Base-by-base conservation (phyloP, 2,888 invertebrate species). In the Drosophila paucipuncta region DNA sequence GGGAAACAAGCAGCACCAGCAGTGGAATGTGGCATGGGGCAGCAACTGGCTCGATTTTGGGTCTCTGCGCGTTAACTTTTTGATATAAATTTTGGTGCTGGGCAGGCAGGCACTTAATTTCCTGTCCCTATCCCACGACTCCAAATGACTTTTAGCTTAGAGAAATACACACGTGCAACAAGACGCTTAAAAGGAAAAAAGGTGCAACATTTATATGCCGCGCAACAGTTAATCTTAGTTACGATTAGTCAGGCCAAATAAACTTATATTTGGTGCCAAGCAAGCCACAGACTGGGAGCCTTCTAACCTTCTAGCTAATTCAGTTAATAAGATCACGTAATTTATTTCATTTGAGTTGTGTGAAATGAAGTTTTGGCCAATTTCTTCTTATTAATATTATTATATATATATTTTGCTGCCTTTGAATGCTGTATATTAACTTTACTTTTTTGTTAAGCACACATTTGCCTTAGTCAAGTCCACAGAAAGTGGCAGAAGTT, bases 141-240 rank as follows among this genome's bases (percentile, higher is more conserved):
- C 25, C 28, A 54, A 9, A 67, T 63, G 73, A 53, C 78, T 70
- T 57, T 70, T 43, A 35, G 58, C 74, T 63, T 31, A 61, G 22
- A 50, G 68, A 78, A 71, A 69, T 78, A 62, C 75, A 82, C 82
- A 78, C 86, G 73, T 80, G 66, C 57, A 71, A 52, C 37, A 64
- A 39, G 66, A 41, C 49, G 59, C 10, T 1, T n/a, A 10, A 28
- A 25, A 4, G 25, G 47, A 39, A 64, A 61, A 73, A 74, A 70
- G 72, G 71, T 62, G 70, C 61, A 73, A 71, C 71, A 76, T 74
- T 77, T 76, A 73, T 83, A 74, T 77, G 80, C 82, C 75, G 86
- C 83, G 86, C 86, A 85, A 89, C 87, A 89, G 87, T 88, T 89
- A 85, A 88, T 89, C 89, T 86, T 85, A 76, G 87, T 89, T 88